phyloP scores from a whole-genome alignment of 2,888 invertebrate species.

The Trichacis sp. region DNA sequence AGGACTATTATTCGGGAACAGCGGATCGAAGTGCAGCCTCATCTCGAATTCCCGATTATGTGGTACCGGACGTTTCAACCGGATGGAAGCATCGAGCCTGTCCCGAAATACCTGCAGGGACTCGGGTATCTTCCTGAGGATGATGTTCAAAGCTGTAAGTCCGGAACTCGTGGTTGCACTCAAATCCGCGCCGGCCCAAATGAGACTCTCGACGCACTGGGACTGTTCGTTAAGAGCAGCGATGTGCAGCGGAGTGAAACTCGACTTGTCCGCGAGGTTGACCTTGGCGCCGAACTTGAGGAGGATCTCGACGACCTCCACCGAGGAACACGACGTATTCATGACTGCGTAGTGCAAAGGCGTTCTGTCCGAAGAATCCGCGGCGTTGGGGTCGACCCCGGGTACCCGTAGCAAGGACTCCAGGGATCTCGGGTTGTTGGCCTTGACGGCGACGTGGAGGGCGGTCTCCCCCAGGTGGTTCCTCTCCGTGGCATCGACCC shows the following conservation, averaged over 20 bases:
- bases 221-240: slow-evolving; percentile 70
- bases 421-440: slow-evolving; percentile 60
- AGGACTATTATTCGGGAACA: slow-evolving; percentile 63
- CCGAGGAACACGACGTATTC: slow-evolving; percentile 57
- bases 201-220: slow-evolving; percentile 67
- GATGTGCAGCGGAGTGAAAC: slow-evolving; percentile 69
- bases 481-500: slow-evolving; percentile 66
- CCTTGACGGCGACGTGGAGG: slow-evolving; percentile 70
- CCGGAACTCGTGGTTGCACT: slow-evolving; percentile 68
- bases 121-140: slow-evolving; percentile 68
- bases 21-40: slow-evolving; percentile 62
- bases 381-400: slow-evolving; percentile 64
- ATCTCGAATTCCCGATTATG: slow-evolving; percentile 66
- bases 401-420: slow-evolving; percentile 57
- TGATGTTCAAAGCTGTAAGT: slow-evolving; percentile 67
- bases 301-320: slow-evolving; percentile 59
- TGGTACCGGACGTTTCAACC: slow-evolving; percentile 59
- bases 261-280: slow-evolving; percentile 65
- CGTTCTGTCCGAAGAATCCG: slow-evolving; percentile 65
- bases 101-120: slow-evolving; percentile 67
- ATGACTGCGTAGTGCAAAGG: slow-evolving; percentile 69
- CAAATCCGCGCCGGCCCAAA: slow-evolving; percentile 69
- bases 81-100: slow-evolving; percentile 65
- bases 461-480: slow-evolving; percentile 69
- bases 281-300: slow-evolving; percentile 59